phyloP scores from a whole-genome alignment of 2,797 vertebrate genomes.

The Xenentodon cancila region DNA sequence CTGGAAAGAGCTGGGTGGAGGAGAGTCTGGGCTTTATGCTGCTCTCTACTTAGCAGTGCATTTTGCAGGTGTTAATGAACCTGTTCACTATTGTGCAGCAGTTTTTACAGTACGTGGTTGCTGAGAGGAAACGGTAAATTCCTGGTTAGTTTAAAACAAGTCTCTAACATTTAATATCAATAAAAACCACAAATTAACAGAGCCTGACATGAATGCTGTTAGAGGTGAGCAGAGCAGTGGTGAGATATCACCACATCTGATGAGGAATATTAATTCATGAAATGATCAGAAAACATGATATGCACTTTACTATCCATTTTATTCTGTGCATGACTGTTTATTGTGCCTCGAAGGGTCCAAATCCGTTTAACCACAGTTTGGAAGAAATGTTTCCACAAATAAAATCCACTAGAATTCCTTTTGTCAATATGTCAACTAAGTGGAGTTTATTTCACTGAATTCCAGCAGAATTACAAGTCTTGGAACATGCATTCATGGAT shows the following conservation, averaged over 20 bases:
- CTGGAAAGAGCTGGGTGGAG: too few relatives aligned
- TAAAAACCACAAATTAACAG: background rate
- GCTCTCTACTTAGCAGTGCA: too few relatives aligned
- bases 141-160: background rate
- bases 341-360: background rate
- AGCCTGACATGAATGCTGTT: slow-evolving; percentile 6
- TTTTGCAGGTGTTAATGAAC: too few relatives aligned
- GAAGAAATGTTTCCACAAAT: background rate
- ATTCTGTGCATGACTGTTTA: background rate
- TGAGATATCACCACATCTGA: slow-evolving; percentile 9
- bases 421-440: background rate
- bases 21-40: too few relatives aligned
- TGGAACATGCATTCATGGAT: background rate
- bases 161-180: slow-evolving; percentile 14
- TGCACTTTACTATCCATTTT: background rate
- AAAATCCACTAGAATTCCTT: background rate
- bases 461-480: background rate
- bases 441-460: slow-evolving; percentile 6
- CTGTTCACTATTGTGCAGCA: too few relatives aligned
- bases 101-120: too few relatives aligned
- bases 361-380: background rate
- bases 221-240: slow-evolving; percentile 14
- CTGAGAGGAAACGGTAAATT: background rate
- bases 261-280: background rate
- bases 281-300: slow-evolving; percentile 3